Percentiles rank a stretch among this genome's conserved stretches.
Evolutionary conservation across 2,113 vertebrate genomes (phyloP).

Genomic region (Nanorana parkeri): DNA sequence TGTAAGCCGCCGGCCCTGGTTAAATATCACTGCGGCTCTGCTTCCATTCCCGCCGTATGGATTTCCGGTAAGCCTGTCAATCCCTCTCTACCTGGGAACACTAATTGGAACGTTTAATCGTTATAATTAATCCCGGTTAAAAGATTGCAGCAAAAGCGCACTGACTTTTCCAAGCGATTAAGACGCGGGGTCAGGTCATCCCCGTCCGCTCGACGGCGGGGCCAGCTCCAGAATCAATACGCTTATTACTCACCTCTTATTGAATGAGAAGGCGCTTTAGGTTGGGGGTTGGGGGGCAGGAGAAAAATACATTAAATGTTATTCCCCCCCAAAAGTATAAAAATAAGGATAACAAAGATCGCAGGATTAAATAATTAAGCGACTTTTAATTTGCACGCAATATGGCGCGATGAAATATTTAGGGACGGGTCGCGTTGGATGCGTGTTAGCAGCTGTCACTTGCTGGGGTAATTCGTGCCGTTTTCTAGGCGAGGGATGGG

Average conservation of each 20-base stretch:
- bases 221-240: constrained; percentile 46
- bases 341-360: constrained; percentile 44
- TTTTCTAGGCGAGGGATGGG: constrained; percentile 13
- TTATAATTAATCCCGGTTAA: constrained; percentile 57
- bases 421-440: neutral
- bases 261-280: neutral
- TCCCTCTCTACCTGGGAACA: constrained; percentile 46
- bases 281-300: neutral
- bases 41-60: constrained; percentile 1
- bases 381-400: constrained; percentile 34
- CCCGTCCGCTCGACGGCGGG: constrained; percentile 30
- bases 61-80: constrained; percentile 30
- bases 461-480: constrained; percentile 6
- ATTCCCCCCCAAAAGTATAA: constrained; percentile 56
- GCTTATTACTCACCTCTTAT: neutral
- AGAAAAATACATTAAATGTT: constrained; percentile 58
- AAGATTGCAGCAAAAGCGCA: constrained; percentile 38
- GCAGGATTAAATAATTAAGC: constrained; percentile 58
- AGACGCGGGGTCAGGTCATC: constrained; percentile 42
- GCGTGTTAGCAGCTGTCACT: constrained; percentile 47
- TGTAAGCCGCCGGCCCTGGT: too few relatives aligned
- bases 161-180: constrained; percentile 55
- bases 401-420: constrained; percentile 16
- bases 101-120: constrained; percentile 58
- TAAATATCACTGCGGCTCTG: too few relatives aligned